phyloP scores from a whole-genome alignment of 2,888 invertebrate genomes.

The Drosophila mimetica region DNA sequence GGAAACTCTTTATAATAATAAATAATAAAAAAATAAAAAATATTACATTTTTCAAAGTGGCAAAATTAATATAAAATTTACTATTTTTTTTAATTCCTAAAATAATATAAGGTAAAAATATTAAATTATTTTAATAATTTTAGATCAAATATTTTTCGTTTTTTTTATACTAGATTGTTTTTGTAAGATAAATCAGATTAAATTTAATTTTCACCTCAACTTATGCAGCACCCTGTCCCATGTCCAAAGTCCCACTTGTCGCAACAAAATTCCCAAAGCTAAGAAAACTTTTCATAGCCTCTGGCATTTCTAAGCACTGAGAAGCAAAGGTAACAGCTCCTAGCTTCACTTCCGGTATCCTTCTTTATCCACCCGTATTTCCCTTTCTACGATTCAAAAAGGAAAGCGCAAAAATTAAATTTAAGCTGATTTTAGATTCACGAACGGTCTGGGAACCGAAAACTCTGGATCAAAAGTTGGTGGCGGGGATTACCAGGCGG shows the following conservation, averaged over 20 bases:
- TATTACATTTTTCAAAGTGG: too few species aligned
- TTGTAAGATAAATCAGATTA: too few species aligned
- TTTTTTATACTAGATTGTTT: too few species aligned
- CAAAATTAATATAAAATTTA: too few species aligned
- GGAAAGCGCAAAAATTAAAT: conserved; percentile 62
- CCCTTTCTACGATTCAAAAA: conserved; percentile 16
- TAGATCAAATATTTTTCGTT: too few species aligned
- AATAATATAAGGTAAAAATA: too few species aligned
- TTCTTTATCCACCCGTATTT: not conserved
- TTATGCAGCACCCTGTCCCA: not conserved
- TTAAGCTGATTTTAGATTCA: conserved; percentile 72
- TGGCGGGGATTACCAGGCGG: conserved; percentile 47
- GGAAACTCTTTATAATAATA: too few species aligned
- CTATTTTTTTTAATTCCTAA: too few species aligned
- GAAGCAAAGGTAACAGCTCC: conserved; percentile 13
- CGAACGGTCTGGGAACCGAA: conserved; percentile 12
- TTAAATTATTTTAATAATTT: too few species aligned
- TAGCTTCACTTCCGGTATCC: conserved; percentile 26
- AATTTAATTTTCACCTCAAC: too few species aligned
- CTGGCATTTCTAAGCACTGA: conserved; percentile 23
- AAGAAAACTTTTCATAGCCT: conserved; percentile 55
- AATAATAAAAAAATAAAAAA: too few species aligned
- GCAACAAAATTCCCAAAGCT: not conserved
- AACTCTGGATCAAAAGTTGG: conserved; percentile 4
- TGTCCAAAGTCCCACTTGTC: not conserved